Percentiles rank a stretch among this genome's conserved stretches.
Conservation (phyloP, 1,140 invertebrate genomes). For the Sminthurinus signatus region DNA sequence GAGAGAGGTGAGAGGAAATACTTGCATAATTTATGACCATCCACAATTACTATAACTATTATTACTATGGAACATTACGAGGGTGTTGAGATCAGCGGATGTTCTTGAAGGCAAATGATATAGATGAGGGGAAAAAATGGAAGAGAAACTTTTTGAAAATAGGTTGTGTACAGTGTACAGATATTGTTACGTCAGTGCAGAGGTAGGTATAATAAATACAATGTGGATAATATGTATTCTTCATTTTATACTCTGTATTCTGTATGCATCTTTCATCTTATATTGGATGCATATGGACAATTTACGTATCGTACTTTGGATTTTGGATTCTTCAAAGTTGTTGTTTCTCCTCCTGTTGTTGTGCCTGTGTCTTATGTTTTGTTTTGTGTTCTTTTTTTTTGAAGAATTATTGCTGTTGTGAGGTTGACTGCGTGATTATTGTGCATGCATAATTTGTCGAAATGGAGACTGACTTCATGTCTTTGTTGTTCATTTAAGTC, state of each 20-base stretch:
- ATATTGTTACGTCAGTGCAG: too few relatives aligned
- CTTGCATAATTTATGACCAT: conserved; percentile 10
- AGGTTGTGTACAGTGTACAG: conserved; percentile 6
- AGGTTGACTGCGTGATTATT: conserved; percentile 26
- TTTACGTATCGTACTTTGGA: neutral
- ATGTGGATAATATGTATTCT: too few relatives aligned
- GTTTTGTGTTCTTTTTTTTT: too few relatives aligned
- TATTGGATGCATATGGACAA: too few relatives aligned
- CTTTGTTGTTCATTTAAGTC: too few relatives aligned
- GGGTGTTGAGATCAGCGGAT: conserved; percentile 6
- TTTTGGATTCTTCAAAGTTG: conserved; percentile 12
- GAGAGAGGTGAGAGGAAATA: conserved; percentile 7
- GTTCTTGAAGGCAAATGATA: conserved; percentile 1
- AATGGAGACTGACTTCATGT: conserved; percentile 15
- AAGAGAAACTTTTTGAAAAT: too few relatives aligned
- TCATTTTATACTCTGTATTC: too few relatives aligned
- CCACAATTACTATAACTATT: too few relatives aligned
- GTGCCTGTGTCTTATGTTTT: too few relatives aligned
- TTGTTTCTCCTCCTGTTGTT: too few relatives aligned
- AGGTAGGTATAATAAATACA: too few relatives aligned
- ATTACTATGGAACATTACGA: neutral
- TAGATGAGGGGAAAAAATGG: neutral
- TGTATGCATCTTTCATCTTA: too few relatives aligned
- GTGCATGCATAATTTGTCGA: conserved; percentile 32
- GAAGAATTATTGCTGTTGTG: conserved; percentile 14